phyloP scores from a whole-genome alignment of 2,113 vertebrate genomes.

The Cynoglossus semilaevis region DNA sequence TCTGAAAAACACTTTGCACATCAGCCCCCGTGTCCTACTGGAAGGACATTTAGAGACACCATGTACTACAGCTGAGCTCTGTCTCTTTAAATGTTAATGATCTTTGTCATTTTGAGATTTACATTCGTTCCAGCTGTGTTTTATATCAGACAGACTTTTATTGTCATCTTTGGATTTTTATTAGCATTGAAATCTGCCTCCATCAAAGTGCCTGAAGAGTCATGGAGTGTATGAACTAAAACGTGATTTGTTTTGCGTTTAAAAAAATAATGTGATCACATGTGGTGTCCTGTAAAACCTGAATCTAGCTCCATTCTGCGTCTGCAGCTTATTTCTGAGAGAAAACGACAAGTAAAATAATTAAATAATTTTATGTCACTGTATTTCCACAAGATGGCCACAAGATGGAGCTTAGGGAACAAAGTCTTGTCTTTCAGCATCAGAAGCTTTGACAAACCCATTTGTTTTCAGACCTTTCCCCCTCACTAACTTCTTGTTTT shows the following conservation, averaged over 20 bases:
- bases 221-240: not conserved
- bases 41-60: not conserved
- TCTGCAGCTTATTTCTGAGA: not conserved
- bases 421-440: not conserved
- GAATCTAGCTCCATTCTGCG: too few species aligned
- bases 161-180: constrained; percentile 4
- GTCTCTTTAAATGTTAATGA: not conserved
- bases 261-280: not conserved
- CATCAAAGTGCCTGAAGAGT: not conserved
- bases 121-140: not conserved
- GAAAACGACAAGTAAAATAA: too few species aligned
- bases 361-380: not conserved
- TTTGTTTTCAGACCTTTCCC: not conserved
- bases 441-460: not conserved
- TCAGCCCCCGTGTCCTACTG: too few species aligned
- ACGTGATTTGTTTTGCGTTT: not conserved
- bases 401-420: constrained; percentile 20
- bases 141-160: not conserved
- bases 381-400: constrained; percentile 8
- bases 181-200: not conserved
- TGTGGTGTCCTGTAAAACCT: not conserved
- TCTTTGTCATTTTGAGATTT: not conserved
- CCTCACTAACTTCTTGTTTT: not conserved
- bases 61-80: constrained; percentile 6
- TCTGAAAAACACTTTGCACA: too few species aligned